phyloP scores from a whole-genome alignment of 2,797 vertebrate genomes.

The Oryzias sinensis region DNA sequence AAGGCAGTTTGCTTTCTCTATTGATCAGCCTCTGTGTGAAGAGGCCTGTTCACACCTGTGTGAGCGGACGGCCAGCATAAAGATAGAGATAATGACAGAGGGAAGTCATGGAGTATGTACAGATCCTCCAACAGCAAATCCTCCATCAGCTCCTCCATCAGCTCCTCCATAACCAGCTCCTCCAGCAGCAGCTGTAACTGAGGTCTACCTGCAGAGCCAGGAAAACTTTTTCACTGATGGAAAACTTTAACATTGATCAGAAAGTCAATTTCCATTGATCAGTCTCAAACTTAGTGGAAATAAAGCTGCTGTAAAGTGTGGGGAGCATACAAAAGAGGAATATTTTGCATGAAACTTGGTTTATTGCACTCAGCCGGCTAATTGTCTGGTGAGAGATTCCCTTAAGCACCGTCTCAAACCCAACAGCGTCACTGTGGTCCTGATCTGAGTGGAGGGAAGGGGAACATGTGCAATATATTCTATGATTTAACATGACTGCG shows the following conservation, averaged over 20 bases:
- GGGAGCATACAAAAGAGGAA: slow-evolving; percentile 48
- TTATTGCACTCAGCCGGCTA: slow-evolving; percentile 65
- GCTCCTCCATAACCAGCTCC: slow-evolving; percentile 10
- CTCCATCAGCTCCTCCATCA: too few species aligned
- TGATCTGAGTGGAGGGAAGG: too few species aligned
- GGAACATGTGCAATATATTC: too few species aligned
- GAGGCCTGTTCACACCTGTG: slow-evolving; percentile 32
- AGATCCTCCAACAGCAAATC: too few species aligned
- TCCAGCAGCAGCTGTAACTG: slow-evolving; percentile 30
- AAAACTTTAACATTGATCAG: slow-evolving; percentile 71
- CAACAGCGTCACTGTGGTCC: slow-evolving; percentile 31
- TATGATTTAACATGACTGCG: too few species aligned
- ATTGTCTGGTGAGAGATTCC: slow-evolving; percentile 62
- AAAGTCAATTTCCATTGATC: slow-evolving; percentile 73
- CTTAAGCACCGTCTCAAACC: slow-evolving; percentile 50
- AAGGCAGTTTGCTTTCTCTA: slow-evolving; percentile 1
- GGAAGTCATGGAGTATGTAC: too few species aligned
- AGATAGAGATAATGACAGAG: too few species aligned
- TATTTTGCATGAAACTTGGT: slow-evolving; percentile 59
- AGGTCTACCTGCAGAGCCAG: slow-evolving; percentile 12
- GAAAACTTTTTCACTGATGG: slow-evolving; percentile 49
- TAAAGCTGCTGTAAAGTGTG: slow-evolving; percentile 10
- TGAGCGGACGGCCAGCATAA: slow-evolving; percentile 45
- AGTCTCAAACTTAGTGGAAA: slow-evolving; percentile 57
- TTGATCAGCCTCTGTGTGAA: slow-evolving; percentile 25